These are phyloP conservation scores for Todus mexicanus DNA, from an alignment of 2,797 vertebrate genomes.

Conservation along the genomic window DNA sequence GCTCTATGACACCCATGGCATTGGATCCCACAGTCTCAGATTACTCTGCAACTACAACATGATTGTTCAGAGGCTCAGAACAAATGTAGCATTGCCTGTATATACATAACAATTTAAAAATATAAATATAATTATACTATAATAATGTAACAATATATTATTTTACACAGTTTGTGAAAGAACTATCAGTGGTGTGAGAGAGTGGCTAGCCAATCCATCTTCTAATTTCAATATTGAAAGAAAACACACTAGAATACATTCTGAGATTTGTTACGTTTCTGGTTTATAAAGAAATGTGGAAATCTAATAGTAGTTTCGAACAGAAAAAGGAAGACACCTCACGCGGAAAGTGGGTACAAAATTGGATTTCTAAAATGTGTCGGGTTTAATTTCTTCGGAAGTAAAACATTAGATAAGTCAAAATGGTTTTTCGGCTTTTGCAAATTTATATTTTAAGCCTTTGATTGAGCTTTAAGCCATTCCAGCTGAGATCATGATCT, in stretches of 20 bases:
- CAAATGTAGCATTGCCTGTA: background rate
- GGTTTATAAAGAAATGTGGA: background rate
- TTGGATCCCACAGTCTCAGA: background rate
- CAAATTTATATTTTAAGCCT: background rate
- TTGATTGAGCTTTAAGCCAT: background rate
- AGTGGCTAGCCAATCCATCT: background rate
- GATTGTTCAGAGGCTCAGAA: background rate
- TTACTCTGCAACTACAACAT: accelerated
- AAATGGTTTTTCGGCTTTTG: background rate
- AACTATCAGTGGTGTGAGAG: background rate
- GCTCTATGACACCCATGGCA: background rate
- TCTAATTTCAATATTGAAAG: background rate
- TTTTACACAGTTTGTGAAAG: background rate
- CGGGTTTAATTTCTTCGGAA: background rate
- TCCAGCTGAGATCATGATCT: background rate
- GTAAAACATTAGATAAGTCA: background rate
- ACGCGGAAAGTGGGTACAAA: background rate
- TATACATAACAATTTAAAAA: background rate
- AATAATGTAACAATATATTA: background rate
- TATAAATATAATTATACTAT: background rate
- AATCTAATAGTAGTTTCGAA: background rate
- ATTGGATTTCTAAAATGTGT: background rate
- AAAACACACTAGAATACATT: background rate
- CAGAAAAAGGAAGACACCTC: background rate
- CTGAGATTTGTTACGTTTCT: background rate